Percentiles rank a stretch among this genome's conserved stretches.
phyloP scores from a whole-genome alignment of 2,888 invertebrate genomes.

The Parasteatoda lunata region DNA sequence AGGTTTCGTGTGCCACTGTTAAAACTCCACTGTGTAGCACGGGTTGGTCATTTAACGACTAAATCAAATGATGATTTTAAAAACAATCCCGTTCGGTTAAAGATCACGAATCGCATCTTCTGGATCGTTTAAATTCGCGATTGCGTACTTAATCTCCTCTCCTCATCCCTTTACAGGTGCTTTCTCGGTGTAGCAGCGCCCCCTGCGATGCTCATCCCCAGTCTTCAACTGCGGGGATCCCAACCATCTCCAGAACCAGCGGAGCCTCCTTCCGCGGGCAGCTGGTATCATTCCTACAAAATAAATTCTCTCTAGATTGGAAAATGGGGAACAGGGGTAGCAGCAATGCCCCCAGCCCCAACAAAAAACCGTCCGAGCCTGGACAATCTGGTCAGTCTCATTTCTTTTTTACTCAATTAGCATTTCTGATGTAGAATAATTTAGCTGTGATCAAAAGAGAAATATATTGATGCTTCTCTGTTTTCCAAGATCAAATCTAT shows the following conservation, averaged over 20 bases:
- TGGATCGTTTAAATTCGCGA: neutral
- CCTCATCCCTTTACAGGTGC: conserved; percentile 31
- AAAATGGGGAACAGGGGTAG: conserved; percentile 61
- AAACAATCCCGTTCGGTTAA: no score
- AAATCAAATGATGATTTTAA: no score
- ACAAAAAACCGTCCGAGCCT: conserved; percentile 36
- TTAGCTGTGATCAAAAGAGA: no score
- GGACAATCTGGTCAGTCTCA: conserved; percentile 49
- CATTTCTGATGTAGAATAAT: no score
- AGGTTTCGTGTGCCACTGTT: no score
- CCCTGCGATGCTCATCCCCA: conserved; percentile 46
- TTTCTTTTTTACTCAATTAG: neutral
- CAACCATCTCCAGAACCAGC: neutral
- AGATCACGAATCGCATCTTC: neutral
- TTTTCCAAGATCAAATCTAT: no score
- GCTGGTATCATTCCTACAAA: conserved; percentile 38
- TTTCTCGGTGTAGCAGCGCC: conserved; percentile 29
- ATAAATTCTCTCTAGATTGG: conserved; percentile 15
- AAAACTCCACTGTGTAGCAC: no score
- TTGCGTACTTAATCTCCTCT: neutral
- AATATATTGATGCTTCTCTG: no score
- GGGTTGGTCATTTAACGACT: no score
- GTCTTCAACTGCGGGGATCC: conserved; percentile 26
- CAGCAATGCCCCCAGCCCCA: conserved; percentile 58
- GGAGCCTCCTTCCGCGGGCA: conserved; percentile 38